Evolutionary conservation across 2,113 vertebrate genomes (phyloP).

Genomic region (Leiothrix lutea): DNA sequence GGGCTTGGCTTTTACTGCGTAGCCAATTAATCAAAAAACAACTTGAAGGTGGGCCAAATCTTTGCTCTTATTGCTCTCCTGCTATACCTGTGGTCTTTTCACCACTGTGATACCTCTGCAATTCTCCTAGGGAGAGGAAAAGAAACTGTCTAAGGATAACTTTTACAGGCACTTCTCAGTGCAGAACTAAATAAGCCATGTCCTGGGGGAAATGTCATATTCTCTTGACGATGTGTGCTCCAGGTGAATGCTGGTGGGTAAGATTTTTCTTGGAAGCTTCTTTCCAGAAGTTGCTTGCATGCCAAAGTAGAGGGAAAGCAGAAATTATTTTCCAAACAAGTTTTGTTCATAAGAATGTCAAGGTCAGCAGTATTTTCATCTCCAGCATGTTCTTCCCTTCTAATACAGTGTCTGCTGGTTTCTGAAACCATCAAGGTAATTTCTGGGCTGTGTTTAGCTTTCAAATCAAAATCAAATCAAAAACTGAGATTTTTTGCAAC

Average conservation of each 20-base stretch:
- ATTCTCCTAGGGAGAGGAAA: neutral
- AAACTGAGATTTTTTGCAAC: neutral
- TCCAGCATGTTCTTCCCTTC: neutral
- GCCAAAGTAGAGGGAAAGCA: neutral
- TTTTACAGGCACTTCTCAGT: neutral
- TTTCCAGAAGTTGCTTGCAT: neutral
- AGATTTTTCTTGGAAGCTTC: neutral
- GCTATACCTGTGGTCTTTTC: neutral
- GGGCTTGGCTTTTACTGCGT: neutral
- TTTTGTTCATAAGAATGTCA: neutral
- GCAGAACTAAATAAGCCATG: neutral
- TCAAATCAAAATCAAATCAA: no score
- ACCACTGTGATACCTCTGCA: neutral
- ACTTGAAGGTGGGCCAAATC: neutral
- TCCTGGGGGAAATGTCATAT: neutral
- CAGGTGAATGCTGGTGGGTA: neutral
- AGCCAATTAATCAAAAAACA: neutral
- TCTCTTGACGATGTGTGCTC: accelerated
- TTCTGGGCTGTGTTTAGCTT: neutral
- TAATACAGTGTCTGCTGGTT: neutral
- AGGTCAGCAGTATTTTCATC: neutral
- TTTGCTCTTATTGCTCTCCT: neutral
- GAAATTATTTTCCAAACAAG: neutral
- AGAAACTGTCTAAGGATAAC: neutral
- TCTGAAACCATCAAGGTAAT: neutral